Percentiles rank a stretch among this genome's conserved stretches.
Conservation (phyloP, 2,113 vertebrate genomes). For the Bagarius yarrelli region DNA sequence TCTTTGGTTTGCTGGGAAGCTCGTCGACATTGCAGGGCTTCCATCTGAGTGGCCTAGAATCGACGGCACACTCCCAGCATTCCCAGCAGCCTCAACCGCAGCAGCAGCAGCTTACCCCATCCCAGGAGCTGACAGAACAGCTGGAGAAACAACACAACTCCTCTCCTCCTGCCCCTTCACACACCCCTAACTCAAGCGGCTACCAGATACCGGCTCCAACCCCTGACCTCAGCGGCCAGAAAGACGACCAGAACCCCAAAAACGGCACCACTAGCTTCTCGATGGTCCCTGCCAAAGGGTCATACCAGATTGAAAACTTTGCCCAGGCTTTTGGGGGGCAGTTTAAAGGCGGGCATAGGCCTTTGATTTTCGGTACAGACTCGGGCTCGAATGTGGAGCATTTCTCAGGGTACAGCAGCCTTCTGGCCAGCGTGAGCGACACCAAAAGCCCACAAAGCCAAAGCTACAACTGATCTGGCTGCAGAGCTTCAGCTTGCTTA, state of each 20-base stretch:
- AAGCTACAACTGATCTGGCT: conserved; percentile 90
- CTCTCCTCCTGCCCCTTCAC: conserved; percentile 64
- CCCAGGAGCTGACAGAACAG: conserved; percentile 97
- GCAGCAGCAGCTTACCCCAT: conserved; percentile 93
- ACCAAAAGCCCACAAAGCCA: conserved; percentile 98
- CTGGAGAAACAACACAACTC: conserved; percentile 88
- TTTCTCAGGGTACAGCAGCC: conserved; percentile 99
- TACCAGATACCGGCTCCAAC: conserved; percentile 77
- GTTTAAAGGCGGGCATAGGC: conserved; percentile 91
- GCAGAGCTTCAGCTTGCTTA: conserved; percentile 72
- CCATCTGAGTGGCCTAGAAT: conserved; percentile 89
- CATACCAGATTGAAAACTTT: conserved; percentile 99
- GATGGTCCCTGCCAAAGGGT: conserved; percentile 87
- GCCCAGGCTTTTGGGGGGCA: conserved; percentile 98
- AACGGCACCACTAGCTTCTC: conserved; percentile 69
- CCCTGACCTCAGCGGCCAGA: conserved; percentile 84
- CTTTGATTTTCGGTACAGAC: conserved; percentile 87
- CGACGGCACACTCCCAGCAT: conserved; percentile 71
- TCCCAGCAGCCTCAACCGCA: background rate
- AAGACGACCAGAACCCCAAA: conserved; percentile 79
- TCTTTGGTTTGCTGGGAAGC: conserved; percentile 91
- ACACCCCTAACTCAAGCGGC: conserved; percentile 60
- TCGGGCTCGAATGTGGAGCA: conserved; percentile 90
- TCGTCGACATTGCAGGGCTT: conserved; percentile 80
- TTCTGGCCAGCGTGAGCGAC: conserved; percentile 96